Evolutionary conservation across 1,140 invertebrate genomes (phyloP).

Genomic region (Bombus sylvicola): DNA sequence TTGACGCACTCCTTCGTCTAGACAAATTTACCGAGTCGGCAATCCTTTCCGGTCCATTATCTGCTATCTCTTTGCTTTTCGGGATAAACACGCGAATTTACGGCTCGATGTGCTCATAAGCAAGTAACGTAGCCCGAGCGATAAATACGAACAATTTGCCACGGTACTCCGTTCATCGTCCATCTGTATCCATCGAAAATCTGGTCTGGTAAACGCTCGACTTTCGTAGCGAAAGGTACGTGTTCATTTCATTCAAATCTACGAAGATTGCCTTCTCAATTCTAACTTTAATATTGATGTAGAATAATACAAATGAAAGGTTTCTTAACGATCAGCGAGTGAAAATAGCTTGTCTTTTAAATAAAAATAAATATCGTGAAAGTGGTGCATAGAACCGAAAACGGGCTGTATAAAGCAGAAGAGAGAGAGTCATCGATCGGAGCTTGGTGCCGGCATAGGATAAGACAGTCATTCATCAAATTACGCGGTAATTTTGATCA

Average conservation of each 20-base stretch:
- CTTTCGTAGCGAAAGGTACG: constrained; percentile 49
- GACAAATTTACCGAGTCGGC: constrained; percentile 55
- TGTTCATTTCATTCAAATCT: background rate
- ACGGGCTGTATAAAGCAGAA: background rate
- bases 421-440: constrained; percentile 60
- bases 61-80: constrained; percentile 53
- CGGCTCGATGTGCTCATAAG: constrained; percentile 30
- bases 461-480: constrained; percentile 74
- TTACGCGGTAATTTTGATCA: constrained; percentile 80
- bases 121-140: background rate
- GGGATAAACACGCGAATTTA: constrained; percentile 61
- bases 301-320: background rate
- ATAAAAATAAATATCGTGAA: background rate
- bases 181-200: constrained; percentile 16
- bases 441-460: constrained; percentile 47
- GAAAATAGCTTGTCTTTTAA: background rate
- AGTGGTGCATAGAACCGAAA: background rate
- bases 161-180: constrained; percentile 47
- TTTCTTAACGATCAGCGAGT: background rate
- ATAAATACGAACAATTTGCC: constrained; percentile 48
- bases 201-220: background rate
- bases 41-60: constrained; percentile 48
- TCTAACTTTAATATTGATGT: background rate
- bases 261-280: too few species aligned
- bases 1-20: constrained; percentile 30